Percentiles rank a stretch among this genome's conserved stretches.
Conservation (phyloP, 2,113 vertebrate genomes). For the Varanus salvator region DNA sequence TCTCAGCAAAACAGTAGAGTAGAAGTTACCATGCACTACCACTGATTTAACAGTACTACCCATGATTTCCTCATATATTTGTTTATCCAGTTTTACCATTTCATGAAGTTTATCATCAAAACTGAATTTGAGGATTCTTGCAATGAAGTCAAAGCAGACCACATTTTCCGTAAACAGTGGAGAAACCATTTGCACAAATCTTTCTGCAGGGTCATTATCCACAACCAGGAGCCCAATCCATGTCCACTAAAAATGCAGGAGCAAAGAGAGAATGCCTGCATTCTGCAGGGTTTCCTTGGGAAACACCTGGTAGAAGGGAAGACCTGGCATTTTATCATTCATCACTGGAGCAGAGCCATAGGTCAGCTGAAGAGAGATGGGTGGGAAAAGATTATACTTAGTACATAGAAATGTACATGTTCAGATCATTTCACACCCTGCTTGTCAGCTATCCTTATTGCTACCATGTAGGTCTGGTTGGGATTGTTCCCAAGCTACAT, state of each 20-base stretch:
- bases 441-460: too few species aligned
- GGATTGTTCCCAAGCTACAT: too few species aligned
- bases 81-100: background rate
- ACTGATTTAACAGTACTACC: background rate
- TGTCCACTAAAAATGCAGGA: background rate
- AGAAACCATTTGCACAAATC: too few species aligned
- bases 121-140: background rate
- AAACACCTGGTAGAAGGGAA: background rate
- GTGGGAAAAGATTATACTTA: too few species aligned
- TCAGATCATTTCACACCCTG: too few species aligned
- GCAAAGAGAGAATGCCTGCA: background rate
- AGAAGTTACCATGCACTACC: background rate
- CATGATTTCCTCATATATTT: background rate
- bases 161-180: too few species aligned
- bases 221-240: background rate
- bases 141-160: too few species aligned
- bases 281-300: background rate
- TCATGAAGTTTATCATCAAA: background rate
- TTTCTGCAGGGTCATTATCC: too few species aligned
- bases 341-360: conserved; percentile 6
- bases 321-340: background rate
- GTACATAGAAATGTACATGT: too few species aligned
- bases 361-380: background rate
- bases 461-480: too few species aligned
- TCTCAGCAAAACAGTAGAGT: background rate